Conservation (phyloP, 2,797 vertebrate species). For the Rhabdophis nuchalis region DNA sequence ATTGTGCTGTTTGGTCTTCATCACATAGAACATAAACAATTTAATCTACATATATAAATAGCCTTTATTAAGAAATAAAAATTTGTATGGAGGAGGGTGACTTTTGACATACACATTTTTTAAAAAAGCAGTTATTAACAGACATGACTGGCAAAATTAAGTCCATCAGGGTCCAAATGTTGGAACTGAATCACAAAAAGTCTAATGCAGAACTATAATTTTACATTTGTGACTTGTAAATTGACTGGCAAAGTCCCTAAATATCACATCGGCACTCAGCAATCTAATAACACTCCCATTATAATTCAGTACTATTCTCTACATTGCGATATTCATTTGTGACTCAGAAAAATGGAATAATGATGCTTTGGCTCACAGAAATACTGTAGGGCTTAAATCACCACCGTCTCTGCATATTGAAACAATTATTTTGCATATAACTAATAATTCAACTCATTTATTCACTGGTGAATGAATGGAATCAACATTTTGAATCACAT, state of each 20-base stretch:
- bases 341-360: conserved; percentile 14
- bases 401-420: neutral
- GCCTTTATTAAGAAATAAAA: neutral
- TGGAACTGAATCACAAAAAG: neutral
- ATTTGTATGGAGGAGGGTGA: neutral
- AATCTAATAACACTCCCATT: neutral
- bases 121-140: neutral
- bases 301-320: conserved; percentile 1
- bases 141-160: neutral
- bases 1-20: conserved; percentile 30
- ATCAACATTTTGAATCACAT: neutral
- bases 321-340: neutral
- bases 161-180: neutral
- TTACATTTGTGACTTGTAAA: neutral
- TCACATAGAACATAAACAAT: neutral
- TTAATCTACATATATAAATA: neutral
- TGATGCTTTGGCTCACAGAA: neutral
- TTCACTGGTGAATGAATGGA: neutral
- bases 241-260: neutral
- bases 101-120: neutral
- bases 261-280: neutral
- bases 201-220: neutral
- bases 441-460: neutral
- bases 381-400: conserved; percentile 6
- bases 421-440: neutral